Evolutionary conservation across 2,888 invertebrate genomes (phyloP).

Genomic region (Hartigia nigra): DNA sequence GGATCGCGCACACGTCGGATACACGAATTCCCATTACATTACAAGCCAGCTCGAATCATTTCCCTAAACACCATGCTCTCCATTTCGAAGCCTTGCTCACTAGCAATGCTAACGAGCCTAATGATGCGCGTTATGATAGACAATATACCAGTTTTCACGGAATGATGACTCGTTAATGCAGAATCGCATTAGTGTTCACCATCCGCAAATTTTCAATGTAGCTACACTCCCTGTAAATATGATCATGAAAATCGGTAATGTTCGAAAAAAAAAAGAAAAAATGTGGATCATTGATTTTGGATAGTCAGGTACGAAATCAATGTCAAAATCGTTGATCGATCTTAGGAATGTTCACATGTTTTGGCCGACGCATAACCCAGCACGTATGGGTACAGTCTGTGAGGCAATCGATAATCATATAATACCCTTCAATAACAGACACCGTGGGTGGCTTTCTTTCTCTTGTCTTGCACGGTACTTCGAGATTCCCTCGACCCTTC

Average conservation of each 20-base stretch:
- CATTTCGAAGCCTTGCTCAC: not conserved
- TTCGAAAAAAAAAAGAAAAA: no score
- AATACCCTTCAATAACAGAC: conserved; percentile 63
- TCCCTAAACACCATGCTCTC: not conserved
- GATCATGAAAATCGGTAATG: not conserved
- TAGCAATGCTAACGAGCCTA: not conserved
- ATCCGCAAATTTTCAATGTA: not conserved
- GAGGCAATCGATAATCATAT: conserved; percentile 64
- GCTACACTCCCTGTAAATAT: not conserved
- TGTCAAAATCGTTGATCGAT: not conserved
- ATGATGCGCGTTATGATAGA: not conserved
- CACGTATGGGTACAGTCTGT: conserved; percentile 42
- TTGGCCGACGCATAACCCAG: conserved; percentile 32
- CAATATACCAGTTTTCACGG: not conserved
- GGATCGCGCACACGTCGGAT: not conserved
- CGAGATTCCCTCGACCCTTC: conserved; percentile 19
- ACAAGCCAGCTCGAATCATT: not conserved
- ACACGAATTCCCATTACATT: not conserved
- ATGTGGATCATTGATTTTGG: not conserved
- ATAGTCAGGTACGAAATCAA: not conserved
- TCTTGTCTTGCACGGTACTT: conserved; percentile 42
- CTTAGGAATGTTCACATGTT: not conserved
- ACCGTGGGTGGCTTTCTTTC: conserved; percentile 61
- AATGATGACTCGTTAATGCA: not conserved
- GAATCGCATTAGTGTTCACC: not conserved